phyloP scores from a whole-genome alignment of 23 tunicate genomes.

The Ciona savignyi region DNA sequence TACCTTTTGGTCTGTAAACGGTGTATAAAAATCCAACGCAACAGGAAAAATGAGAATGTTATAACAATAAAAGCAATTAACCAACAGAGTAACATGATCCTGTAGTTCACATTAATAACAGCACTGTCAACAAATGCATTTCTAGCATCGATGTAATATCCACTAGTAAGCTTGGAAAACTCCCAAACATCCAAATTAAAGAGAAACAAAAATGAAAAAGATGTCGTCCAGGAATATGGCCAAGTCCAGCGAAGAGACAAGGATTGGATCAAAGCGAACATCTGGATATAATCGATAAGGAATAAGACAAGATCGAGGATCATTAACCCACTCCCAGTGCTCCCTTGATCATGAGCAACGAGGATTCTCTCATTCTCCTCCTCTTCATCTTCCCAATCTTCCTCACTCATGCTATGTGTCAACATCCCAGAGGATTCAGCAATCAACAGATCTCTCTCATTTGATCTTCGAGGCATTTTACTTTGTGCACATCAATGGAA shows the following conservation, averaged over 20 bases:
- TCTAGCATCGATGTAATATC: constrained; percentile 44
- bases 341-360: background rate
- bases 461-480: background rate
- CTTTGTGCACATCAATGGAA: too few species aligned
- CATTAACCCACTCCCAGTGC: background rate
- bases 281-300: constrained; percentile 8
- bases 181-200: constrained; percentile 90
- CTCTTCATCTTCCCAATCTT: background rate
- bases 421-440: background rate
- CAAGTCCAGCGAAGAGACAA: constrained; percentile 85
- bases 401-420: background rate
- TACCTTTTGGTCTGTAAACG: background rate
- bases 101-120: constrained; percentile 38
- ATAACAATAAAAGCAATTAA: constrained; percentile 14
- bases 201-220: constrained; percentile 57
- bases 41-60: constrained; percentile 3
- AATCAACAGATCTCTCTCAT: background rate
- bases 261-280: constrained; percentile 66
- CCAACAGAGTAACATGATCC: constrained; percentile 41
- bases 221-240: constrained; percentile 64
- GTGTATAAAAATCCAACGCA: constrained; percentile 17
- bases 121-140: constrained; percentile 45
- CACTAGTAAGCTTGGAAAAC: constrained; percentile 44
- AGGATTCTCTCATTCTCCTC: background rate
- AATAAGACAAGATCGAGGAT: background rate